phyloP scores from a whole-genome alignment of 2,888 invertebrate species.

The Sylvicola cinctus region DNA sequence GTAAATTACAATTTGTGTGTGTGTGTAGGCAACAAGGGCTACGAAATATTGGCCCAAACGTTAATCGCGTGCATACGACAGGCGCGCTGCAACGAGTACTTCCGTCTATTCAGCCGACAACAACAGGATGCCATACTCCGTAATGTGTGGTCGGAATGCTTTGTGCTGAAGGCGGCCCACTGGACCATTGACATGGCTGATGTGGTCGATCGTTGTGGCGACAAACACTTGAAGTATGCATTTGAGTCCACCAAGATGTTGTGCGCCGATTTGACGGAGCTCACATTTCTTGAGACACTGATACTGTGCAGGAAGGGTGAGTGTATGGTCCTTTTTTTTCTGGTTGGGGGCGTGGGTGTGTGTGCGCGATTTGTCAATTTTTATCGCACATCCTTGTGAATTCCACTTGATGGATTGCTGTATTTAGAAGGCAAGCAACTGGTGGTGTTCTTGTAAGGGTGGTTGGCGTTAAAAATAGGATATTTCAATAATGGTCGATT shows the following conservation, averaged over 20 bases:
- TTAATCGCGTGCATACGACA: conserved; percentile 33
- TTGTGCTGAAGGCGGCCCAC: conserved; percentile 32
- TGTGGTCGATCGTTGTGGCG: conserved; percentile 19
- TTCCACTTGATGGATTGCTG: too few relatives aligned
- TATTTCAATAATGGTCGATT: too few relatives aligned
- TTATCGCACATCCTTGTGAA: too few relatives aligned
- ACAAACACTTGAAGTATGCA: conserved; percentile 18
- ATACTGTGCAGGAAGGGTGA: conserved; percentile 30
- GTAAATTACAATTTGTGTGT: conserved; percentile 12
- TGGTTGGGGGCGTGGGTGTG: too few relatives aligned
- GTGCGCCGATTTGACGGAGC: conserved; percentile 27
- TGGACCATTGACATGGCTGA: conserved; percentile 30
- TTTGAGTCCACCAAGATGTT: conserved; percentile 23
- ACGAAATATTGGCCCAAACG: conserved; percentile 35
- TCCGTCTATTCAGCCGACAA: conserved; percentile 25
- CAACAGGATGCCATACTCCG: conserved; percentile 36
- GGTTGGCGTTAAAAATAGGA: too few relatives aligned
- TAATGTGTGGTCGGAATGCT: conserved; percentile 35
- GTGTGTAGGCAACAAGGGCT: conserved; percentile 16
- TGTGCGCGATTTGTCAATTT: too few relatives aligned
- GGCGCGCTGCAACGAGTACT: conserved; percentile 32
- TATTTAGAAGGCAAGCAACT: too few relatives aligned
- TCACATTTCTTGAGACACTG: conserved; percentile 28
- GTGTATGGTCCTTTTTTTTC: too few relatives aligned
- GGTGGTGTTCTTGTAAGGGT: too few relatives aligned